phyloP scores from a whole-genome alignment of 2,113 vertebrate genomes.

The Probosciger aterrimus region DNA sequence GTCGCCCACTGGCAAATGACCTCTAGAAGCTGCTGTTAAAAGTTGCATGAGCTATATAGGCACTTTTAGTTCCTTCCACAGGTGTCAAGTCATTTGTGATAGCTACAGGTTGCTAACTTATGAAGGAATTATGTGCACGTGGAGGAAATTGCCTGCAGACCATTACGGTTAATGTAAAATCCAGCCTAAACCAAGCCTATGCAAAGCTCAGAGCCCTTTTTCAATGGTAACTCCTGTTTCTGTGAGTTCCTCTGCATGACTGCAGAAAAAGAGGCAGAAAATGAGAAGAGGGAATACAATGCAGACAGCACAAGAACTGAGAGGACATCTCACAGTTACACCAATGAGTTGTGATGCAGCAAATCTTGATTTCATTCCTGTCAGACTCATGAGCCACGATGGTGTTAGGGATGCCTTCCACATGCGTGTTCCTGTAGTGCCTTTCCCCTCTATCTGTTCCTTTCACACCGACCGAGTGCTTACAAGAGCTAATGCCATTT shows the following conservation, averaged over 20 bases:
- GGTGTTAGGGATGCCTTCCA: neutral
- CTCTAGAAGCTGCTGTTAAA: neutral
- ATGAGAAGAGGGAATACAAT: neutral
- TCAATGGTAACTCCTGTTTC: neutral
- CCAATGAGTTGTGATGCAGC: neutral
- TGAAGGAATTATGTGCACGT: neutral
- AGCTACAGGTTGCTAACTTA: neutral
- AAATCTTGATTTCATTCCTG: neutral
- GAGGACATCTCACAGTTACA: neutral
- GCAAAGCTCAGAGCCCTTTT: neutral
- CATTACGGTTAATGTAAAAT: neutral
- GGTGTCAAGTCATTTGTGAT: neutral
- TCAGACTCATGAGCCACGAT: neutral
- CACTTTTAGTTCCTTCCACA: neutral
- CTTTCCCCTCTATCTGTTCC: neutral
- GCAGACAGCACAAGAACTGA: neutral
- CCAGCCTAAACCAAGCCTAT: neutral
- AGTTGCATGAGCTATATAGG: neutral
- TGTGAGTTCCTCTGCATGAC: neutral
- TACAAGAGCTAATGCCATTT: neutral
- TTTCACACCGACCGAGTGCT: neutral
- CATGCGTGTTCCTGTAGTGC: fast-evolving
- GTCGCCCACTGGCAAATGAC: neutral
- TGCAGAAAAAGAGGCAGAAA: neutral
- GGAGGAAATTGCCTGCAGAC: neutral